Conservation (phyloP, 1,140 invertebrate species). For the Leptinotarsa texana region DNA sequence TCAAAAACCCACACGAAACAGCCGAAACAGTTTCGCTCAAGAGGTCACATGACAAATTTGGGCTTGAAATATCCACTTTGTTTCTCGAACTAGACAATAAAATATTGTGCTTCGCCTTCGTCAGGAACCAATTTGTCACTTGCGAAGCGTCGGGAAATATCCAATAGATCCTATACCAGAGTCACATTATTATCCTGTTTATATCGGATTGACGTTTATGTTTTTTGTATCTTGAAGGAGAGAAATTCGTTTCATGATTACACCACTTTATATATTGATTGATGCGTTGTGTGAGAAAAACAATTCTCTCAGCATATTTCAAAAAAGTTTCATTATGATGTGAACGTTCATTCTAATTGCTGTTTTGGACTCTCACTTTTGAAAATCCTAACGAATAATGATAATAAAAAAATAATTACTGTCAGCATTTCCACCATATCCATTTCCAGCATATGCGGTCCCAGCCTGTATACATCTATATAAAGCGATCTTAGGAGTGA, state of each 20-base stretch:
- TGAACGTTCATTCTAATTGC: too few relatives aligned
- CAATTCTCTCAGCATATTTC: too few relatives aligned
- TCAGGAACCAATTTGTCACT: background rate
- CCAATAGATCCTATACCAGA: background rate
- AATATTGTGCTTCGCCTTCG: conserved; percentile 5
- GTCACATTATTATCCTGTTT: conserved; percentile 3
- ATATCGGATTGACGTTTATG: background rate
- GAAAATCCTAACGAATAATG: too few relatives aligned
- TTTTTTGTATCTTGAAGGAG: background rate
- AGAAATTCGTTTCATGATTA: background rate
- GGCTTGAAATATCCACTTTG: background rate
- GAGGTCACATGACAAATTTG: background rate
- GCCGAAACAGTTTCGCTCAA: too few relatives aligned
- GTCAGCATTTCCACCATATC: too few relatives aligned
- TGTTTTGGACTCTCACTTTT: too few relatives aligned
- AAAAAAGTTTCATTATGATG: too few relatives aligned
- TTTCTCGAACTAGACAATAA: background rate
- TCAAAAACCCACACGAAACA: too few relatives aligned
- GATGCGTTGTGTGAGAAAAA: background rate
- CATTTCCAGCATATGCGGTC: too few relatives aligned
- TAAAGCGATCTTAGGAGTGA: too few relatives aligned
- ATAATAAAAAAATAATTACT: too few relatives aligned
- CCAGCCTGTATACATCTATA: too few relatives aligned
- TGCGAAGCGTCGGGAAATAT: background rate
- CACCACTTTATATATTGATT: background rate